Evolutionary conservation across 1,140 invertebrate genomes (phyloP), one percentile per base, ranked within the genome.

Genomic region (Meloidogyne floridensis): DNA sequence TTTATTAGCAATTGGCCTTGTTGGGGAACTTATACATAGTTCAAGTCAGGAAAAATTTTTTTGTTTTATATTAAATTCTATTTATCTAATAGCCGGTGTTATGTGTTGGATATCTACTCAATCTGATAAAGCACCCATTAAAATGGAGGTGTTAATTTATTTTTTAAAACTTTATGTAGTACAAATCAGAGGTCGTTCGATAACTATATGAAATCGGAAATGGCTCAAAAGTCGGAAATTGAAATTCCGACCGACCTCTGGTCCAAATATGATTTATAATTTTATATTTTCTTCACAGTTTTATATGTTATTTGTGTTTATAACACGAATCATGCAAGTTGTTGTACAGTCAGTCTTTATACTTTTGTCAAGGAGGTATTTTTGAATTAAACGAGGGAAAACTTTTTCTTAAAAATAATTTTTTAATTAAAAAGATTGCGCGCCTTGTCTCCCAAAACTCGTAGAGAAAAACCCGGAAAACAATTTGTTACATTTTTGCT

Each of bases 401-500:
- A n/a, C n/a, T n/a, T n/a, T n/a, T n/a, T n/a, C n/a, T n/a, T n/a
- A n/a, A n/a, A 32, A 32, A 32, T 8, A 74, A 32, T 32, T 11
- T 43, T n/a, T 59, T 11, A 42, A 47, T 5, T 51, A 75, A 83
- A 56, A 74, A 90, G 89, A 84, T 54, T 89, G 9, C 86, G 89
- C 6, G 87, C 87, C 13, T 56, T 85, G 43, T 80, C 80, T 51
- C 65, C 79, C 8, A 72, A 86, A 8, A 76, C 87, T 0, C 80
- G 84, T 0, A 80, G 82, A 18, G 84, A 81, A 13, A 89, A 89
- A 73, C 86, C 87, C 3, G 88, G 88, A 18, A 89, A 89, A 75
- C 89, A 89, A 81, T 87, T 89, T 72, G 88, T 89, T 43, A 89
- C 88, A n/a, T 89, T 89, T 75, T 78, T 89, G 18, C 80, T 90